Conservation (phyloP, 2,797 vertebrate genomes). For the Spinus olivaceus region DNA sequence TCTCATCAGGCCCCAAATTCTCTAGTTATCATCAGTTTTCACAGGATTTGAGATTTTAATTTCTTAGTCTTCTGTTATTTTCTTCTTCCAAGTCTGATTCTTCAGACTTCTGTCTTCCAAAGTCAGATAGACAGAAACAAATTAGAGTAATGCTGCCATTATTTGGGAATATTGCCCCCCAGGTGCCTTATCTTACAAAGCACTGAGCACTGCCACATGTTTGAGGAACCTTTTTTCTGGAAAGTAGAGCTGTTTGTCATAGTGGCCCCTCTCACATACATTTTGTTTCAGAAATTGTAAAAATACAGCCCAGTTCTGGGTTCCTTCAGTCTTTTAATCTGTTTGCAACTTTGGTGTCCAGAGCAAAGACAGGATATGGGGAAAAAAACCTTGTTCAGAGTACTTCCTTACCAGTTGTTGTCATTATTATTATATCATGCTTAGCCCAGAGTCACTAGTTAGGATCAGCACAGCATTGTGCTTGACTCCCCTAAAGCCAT, state of each 20-base stretch:
- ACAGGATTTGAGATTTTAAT: neutral
- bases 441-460: neutral
- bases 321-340: neutral
- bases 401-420: neutral
- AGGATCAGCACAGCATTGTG: neutral
- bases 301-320: neutral
- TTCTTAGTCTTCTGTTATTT: neutral
- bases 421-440: neutral
- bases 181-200: neutral
- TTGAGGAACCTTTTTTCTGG: neutral
- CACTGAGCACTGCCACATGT: neutral
- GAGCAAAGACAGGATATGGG: neutral
- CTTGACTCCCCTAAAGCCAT: neutral
- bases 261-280: neutral
- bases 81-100: neutral
- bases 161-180: neutral
- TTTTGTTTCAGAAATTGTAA: neutral
- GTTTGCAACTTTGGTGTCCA: neutral
- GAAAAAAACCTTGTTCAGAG: neutral
- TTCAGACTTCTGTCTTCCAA: neutral
- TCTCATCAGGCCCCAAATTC: neutral
- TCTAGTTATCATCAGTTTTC: neutral
- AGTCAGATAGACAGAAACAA: neutral
- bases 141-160: neutral
- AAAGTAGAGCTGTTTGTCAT: neutral